Evolutionary conservation across 1,140 invertebrate species (phyloP).

Genomic region (Drosophila setifemur): DNA sequence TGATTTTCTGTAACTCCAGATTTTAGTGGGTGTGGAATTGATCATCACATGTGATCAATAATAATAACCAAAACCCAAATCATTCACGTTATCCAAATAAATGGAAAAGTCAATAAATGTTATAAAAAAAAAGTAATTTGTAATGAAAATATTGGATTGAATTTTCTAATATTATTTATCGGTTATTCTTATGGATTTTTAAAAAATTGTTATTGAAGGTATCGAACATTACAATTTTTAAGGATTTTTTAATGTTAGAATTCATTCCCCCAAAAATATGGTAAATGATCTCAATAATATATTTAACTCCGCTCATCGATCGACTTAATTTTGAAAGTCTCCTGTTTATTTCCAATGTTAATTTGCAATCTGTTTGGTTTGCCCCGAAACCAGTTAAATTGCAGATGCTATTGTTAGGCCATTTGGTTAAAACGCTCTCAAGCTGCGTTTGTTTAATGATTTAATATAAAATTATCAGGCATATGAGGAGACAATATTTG

Average conservation of each 20-base stretch:
- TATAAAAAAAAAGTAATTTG: no score
- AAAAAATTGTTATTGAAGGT: no score
- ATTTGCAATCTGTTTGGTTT: constrained; percentile 24
- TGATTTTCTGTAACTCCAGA: neutral
- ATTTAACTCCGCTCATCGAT: no score
- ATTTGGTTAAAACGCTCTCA: constrained; percentile 1
- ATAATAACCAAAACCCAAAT: neutral
- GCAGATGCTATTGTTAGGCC: constrained; percentile 13
- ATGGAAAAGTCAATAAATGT: no score
- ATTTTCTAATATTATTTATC: no score
- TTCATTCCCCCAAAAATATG: no score
- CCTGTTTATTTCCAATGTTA: constrained; percentile 46
- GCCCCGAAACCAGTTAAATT: constrained; percentile 24
- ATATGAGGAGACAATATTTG: constrained; percentile 32
- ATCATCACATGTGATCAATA: neutral
- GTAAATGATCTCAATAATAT: neutral
- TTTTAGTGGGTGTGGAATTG: constrained; percentile 6
- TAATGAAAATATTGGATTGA: no score
- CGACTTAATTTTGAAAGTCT: neutral
- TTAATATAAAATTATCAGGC: constrained; percentile 24
- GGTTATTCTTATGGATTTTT: no score
- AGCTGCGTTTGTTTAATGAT: neutral
- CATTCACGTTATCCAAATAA: neutral
- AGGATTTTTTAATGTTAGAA: no score
- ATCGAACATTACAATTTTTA: no score